Evolutionary conservation across 2,113 vertebrate genomes (phyloP).

Genomic region (Corythaixoides concolor): DNA sequence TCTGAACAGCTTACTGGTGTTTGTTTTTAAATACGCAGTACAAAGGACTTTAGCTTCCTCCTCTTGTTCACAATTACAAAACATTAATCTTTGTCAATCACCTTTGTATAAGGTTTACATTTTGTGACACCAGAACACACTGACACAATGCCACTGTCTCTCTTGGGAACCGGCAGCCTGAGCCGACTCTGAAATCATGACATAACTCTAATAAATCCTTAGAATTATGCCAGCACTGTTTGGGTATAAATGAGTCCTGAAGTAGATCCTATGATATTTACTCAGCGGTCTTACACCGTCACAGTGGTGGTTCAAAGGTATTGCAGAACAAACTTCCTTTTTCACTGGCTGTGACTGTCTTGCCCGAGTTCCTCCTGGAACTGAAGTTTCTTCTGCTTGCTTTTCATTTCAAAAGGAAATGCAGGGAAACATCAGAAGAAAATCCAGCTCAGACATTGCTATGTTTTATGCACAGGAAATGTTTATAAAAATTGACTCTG

Average conservation of each 20-base stretch:
- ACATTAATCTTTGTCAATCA: neutral
- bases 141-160: neutral
- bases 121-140: neutral
- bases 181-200: neutral
- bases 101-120: neutral
- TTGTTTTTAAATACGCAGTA: neutral
- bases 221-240: neutral
- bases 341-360: neutral
- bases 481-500: neutral
- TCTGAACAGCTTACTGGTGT: neutral
- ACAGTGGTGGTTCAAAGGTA: neutral
- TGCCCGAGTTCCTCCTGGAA: neutral
- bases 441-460: neutral
- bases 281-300: neutral
- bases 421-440: neutral
- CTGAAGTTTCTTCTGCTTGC: neutral
- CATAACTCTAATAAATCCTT: neutral
- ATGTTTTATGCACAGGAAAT: neutral
- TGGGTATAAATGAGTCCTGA: neutral
- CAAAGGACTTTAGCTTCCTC: neutral
- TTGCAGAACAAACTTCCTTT: neutral
- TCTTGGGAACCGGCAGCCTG: neutral
- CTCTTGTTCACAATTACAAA: neutral
- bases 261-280: neutral
- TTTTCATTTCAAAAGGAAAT: constrained; percentile 6